A percentile compares a stretch with the other conserved stretches of the same genome.
Evolutionary conservation across 2,797 vertebrate species (phyloP).

Genomic region (Rhodeus uyekii): DNA sequence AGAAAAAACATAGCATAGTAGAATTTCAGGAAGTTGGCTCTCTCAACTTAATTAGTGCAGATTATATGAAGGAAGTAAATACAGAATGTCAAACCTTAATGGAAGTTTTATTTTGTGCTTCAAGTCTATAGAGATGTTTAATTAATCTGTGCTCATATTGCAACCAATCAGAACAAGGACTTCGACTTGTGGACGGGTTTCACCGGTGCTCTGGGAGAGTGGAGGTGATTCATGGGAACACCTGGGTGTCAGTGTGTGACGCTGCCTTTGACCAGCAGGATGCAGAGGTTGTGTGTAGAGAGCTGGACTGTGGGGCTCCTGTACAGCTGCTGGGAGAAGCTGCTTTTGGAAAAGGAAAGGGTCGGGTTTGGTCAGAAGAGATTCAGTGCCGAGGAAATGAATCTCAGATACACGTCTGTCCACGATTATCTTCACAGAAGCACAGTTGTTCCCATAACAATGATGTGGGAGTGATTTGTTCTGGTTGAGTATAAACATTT

Average conservation of each 20-base stretch:
- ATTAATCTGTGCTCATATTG: too few species aligned
- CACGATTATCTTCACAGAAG: background rate
- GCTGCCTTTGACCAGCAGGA: background rate
- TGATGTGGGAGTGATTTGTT: background rate
- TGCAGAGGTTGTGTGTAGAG: background rate
- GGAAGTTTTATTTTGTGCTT: too few species aligned
- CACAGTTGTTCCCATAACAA: background rate
- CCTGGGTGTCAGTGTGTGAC: background rate
- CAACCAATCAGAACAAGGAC: too few species aligned
- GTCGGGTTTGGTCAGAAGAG: background rate
- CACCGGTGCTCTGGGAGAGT: conserved; percentile 50
- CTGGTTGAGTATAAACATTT: background rate
- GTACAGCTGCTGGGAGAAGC: background rate
- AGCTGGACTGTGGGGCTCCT: background rate
- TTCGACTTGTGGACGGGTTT: conserved; percentile 12
- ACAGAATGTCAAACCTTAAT: too few species aligned
- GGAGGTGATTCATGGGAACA: background rate
- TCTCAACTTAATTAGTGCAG: too few species aligned
- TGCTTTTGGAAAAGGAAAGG: background rate
- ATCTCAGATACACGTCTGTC: fast-evolving
- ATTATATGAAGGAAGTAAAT: too few species aligned
- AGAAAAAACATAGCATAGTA: too few species aligned
- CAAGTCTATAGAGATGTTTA: too few species aligned
- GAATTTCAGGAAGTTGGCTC: too few species aligned
- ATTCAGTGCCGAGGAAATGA: background rate